These are phyloP conservation scores for Meda fulgida DNA, from an alignment of 2,797 vertebrate genomes.

Conservation along the genomic window DNA sequence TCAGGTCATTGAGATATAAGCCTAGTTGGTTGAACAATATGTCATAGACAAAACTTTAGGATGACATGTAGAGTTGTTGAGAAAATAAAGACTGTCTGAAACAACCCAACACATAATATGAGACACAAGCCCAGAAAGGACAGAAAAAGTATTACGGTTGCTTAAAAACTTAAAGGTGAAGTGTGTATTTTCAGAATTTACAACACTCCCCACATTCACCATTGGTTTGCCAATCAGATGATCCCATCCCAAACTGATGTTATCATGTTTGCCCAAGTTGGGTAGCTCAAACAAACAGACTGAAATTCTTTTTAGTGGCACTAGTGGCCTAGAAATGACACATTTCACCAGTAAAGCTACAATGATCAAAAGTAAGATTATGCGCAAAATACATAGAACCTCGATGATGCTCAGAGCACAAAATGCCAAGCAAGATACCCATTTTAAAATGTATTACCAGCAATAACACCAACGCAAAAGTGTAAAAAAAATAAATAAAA, in stretches of 20 bases:
- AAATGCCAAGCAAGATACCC: not conserved
- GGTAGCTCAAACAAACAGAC: not conserved
- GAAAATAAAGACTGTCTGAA: not conserved
- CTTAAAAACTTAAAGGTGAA: conserved; percentile 14
- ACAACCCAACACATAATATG: not conserved
- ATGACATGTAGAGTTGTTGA: not conserved
- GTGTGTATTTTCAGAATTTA: not conserved
- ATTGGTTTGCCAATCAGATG: not conserved
- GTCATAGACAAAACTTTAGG: not conserved
- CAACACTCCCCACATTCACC: not conserved
- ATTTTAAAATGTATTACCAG: conserved; percentile 16
- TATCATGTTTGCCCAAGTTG: no score
- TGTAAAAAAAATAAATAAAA: not conserved
- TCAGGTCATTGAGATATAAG: not conserved
- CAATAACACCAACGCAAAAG: not conserved
- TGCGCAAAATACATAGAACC: not conserved
- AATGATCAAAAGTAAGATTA: not conserved
- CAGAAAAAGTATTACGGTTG: not conserved
- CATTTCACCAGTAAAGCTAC: conserved; percentile 11
- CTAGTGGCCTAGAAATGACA: not conserved
- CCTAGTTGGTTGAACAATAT: not conserved
- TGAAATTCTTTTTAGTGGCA: not conserved
- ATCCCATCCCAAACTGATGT: not conserved
- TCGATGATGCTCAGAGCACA: not conserved
- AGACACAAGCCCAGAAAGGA: not conserved